phyloP scores from a whole-genome alignment of 2,797 vertebrate species.

The Premnoplex brunnescens region DNA sequence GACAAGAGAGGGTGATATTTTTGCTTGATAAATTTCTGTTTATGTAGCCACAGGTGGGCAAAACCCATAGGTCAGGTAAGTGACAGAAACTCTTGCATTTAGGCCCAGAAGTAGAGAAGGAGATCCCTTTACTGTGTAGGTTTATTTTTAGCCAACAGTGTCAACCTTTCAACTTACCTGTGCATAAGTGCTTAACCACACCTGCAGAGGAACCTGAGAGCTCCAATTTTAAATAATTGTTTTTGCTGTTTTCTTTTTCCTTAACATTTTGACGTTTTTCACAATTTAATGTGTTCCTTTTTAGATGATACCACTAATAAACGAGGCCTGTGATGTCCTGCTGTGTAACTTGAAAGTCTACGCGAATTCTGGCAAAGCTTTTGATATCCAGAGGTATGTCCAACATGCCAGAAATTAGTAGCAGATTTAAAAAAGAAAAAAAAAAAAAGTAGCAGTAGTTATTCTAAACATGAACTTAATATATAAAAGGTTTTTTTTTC shows the following conservation, averaged over 20 bases:
- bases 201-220: neutral
- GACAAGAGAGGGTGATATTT: neutral
- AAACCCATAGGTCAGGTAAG: neutral
- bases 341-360: slow-evolving; percentile 82
- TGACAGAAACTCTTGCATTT: neutral
- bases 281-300: slow-evolving; percentile 17
- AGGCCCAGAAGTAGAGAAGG: neutral
- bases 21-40: neutral
- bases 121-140: neutral
- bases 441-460: neutral
- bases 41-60: neutral
- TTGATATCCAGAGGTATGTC: slow-evolving; percentile 90
- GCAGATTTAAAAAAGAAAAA: neutral
- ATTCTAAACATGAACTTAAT: slow-evolving; percentile 2
- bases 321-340: slow-evolving; percentile 82
- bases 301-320: slow-evolving; percentile 91
- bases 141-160: neutral
- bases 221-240: neutral
- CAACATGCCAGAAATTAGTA: slow-evolving; percentile 9
- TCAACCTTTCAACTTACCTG: neutral
- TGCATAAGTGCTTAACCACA: neutral
- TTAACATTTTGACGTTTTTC: neutral
- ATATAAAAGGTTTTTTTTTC: neutral
- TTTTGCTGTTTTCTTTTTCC: neutral
- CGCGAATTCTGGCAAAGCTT: slow-evolving; percentile 83